Percentiles rank a stretch among this genome's conserved stretches.
Conservation (phyloP, 2,113 vertebrate genomes). For the Lepisosteus osseus region DNA sequence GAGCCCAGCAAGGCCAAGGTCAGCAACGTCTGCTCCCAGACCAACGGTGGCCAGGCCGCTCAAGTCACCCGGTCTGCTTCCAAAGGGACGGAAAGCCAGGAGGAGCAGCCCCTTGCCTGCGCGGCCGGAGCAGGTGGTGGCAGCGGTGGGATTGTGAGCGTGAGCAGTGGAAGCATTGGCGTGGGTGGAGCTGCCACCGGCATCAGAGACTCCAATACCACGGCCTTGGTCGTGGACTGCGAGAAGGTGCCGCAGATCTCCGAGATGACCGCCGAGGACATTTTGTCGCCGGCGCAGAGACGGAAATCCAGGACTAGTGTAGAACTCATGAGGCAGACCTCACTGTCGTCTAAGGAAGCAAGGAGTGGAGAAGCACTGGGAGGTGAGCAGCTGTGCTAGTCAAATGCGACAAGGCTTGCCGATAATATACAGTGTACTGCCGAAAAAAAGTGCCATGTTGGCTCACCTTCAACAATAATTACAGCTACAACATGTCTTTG, state of each 20-base stretch:
- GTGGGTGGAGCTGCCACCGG: constrained; percentile 47
- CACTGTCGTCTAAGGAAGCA: constrained; percentile 58
- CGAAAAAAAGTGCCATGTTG: too few relatives aligned
- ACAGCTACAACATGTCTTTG: too few relatives aligned
- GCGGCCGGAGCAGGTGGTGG: constrained; percentile 27
- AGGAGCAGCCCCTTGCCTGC: constrained; percentile 44
- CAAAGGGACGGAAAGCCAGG: constrained; percentile 58
- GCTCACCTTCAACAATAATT: too few relatives aligned
- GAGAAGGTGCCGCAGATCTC: constrained; percentile 40
- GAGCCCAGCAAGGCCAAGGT: constrained; percentile 62
- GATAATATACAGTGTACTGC: too few relatives aligned
- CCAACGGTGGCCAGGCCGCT: constrained; percentile 68
- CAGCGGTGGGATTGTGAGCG: background rate
- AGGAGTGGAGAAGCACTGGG: constrained; percentile 55
- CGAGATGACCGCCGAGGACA: constrained; percentile 49
- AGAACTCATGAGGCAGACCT: constrained; percentile 62
- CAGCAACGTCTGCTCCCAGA: constrained; percentile 63
- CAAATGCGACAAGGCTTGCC: too few relatives aligned
- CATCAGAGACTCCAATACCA: constrained; percentile 55
- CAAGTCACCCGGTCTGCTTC: constrained; percentile 57
- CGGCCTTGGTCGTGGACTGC: constrained; percentile 59
- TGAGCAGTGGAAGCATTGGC: constrained; percentile 21
- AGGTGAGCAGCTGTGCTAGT: constrained; percentile 33
- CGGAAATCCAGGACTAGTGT: constrained; percentile 63
- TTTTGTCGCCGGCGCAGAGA: constrained; percentile 57